Evolutionary conservation across 2,888 invertebrate species (phyloP).

Genomic region (Drosophila basisetae): DNA sequence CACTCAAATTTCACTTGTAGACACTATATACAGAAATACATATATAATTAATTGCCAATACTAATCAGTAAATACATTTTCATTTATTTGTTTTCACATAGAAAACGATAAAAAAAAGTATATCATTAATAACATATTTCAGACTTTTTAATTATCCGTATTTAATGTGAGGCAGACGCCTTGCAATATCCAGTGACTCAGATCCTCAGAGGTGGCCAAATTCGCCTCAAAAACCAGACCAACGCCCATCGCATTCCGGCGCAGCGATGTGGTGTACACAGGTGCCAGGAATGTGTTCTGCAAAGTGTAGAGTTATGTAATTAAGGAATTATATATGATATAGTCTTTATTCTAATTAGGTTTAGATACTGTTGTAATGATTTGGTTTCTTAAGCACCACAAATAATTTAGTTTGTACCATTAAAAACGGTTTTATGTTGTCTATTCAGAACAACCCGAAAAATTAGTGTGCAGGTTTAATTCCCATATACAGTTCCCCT

Average conservation of each 20-base stretch:
- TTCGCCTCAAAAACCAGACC: conserved; percentile 96
- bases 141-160: conserved; percentile 87
- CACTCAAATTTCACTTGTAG: conserved; percentile 56
- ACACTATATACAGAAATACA: conserved; percentile 45
- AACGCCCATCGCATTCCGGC: conserved; percentile 96
- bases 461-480: conserved; percentile 1
- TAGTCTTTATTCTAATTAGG: neutral
- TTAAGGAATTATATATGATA: neutral
- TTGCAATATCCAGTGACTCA: conserved; percentile 95
- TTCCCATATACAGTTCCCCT: neutral
- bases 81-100: conserved; percentile 58
- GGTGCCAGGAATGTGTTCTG: conserved; percentile 95
- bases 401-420: neutral
- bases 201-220: conserved; percentile 92
- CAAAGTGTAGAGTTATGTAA: conserved; percentile 20
- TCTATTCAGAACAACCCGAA: neutral
- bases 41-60: conserved; percentile 65
- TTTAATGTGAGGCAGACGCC: conserved; percentile 95
- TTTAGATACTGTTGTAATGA: neutral
- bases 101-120: conserved; percentile 18
- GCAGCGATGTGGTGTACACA: conserved; percentile 94
- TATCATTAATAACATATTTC: conserved; percentile 3
- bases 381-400: neutral
- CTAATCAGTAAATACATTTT: conserved; percentile 41
- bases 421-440: conserved; percentile 1